Evolutionary conservation across 2,113 vertebrate species (phyloP), one percentile per base, ranked within the genome.

Genomic region (Pollimyrus isidori): DNA sequence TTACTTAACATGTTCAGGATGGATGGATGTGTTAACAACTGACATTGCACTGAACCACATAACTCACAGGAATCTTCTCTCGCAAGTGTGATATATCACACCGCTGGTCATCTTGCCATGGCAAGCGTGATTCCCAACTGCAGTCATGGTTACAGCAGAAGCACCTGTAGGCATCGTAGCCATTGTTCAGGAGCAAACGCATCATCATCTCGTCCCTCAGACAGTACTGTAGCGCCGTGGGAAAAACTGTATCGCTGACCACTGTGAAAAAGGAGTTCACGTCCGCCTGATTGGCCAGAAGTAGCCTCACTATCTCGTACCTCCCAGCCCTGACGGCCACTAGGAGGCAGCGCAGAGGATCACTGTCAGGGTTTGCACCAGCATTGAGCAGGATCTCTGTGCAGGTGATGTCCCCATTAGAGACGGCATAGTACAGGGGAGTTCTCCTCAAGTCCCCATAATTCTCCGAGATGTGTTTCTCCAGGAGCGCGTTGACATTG

Each of bases 131-230:
- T 88, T 94, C 94, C 88, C 94, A 96, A 91, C 94, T 92, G 90
- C 94, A 91, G 3, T 95, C 95, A 46, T 97, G 97, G 93, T 92
- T 93, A 90, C 97, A 98, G 11, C 94, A 92, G 94, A 98, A 98
- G 91, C 96, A 97, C 91, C 94, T 94, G 62, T 96, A 94, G 86
- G 94, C 97, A 0, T 95, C 92, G 45, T 97, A 99, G 21, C 97
- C 97, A 0, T 96, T 93, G 91, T 97, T 97, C 49, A 98, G 94
- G 92, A 99, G 91, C 87, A 98, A 92, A 87, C 97, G 94, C 93
- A 98, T 96, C 97, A 99, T 98, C 9, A 94, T 93, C 90, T 97
- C 97, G 6, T 98, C 97, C 26, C 95, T 97, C 21, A 98, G 92
- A 82, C 97, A 96, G 65, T 98, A 98, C 90, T 97, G 97, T 92